Evolutionary conservation across 2,888 invertebrate species (phyloP), one percentile per base, ranked within the genome.

Genomic region (Ephialtes manifestator): DNA sequence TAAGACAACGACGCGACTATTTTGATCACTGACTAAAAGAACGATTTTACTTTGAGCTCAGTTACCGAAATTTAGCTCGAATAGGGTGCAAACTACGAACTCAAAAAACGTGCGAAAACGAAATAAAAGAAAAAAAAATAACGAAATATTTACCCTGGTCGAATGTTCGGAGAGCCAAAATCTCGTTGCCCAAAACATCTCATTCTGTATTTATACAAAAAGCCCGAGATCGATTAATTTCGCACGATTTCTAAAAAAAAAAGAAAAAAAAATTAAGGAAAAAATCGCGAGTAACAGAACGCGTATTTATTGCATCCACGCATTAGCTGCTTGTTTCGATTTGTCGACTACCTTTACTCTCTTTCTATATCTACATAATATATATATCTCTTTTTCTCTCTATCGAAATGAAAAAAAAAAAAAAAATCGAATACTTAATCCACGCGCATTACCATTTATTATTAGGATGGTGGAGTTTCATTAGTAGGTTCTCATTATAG

Each of bases 351-450:
- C 48, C 78, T 79, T 75, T 75, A 78, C 78, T 65, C 81, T 81
- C 65, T 81, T 51, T 78, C 81, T 79, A 74, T 79, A 79, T 70
- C 60, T 35, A 77, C 77, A 60, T 83, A 70, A 70, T 43, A 79
- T 35, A 63, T 48, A 76, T 80, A 55, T 76, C 18, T 77, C 82
- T 81, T 78, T 81, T 81, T 81, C 70, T 85, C 81, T 85, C 78
- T 71, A 58, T 82, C 70, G 65, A 75, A 85, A 84, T 74, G 74
- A 65, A 81, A 78, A 70, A 31, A 74, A 55, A 43, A 67, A 70
- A 28, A 28, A 65, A 74, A 68, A 60, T 85, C 55, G 71, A 85
- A 82, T 82, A 82, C 48, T 85, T 85, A 81, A 85, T 79, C 84
- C 84, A 75, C 82, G 48, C 75, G 55, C 70, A 76, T 80, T 85